A percentile compares a stretch with the other conserved stretches of the same genome.
Evolutionary conservation across 2,797 vertebrate genomes (phyloP).

Genomic region (Microcaecilia unicolor): DNA sequence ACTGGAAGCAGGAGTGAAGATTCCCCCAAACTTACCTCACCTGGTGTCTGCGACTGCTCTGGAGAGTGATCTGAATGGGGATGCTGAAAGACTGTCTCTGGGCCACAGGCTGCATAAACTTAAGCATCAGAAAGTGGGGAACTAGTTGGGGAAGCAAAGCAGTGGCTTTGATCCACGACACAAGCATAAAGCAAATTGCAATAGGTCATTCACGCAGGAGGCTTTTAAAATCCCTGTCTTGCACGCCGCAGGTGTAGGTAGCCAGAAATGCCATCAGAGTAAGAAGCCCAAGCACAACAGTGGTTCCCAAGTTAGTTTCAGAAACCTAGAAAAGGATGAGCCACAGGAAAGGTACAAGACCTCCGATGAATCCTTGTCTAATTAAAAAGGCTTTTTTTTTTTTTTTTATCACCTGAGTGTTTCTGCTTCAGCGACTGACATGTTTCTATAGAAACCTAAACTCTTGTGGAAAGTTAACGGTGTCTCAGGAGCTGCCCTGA

Average conservation of each 20-base stretch:
- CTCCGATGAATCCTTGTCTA: neutral
- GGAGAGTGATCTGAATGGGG: constrained; percentile 72
- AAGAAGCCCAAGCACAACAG: too few relatives aligned
- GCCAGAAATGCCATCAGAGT: too few relatives aligned
- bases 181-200: neutral
- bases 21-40: constrained; percentile 48
- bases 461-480: constrained; percentile 46
- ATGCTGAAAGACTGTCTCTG: constrained; percentile 61
- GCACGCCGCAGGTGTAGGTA: too few relatives aligned
- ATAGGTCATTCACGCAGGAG: neutral
- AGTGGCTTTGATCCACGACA: neutral
- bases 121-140: constrained; percentile 3
- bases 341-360: neutral
- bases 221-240: too few relatives aligned
- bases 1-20: neutral
- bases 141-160: neutral
- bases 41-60: constrained; percentile 50
- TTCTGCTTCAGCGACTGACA: constrained; percentile 3
- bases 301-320: neutral
- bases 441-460: constrained; percentile 67
- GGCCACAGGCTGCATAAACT: constrained; percentile 45
- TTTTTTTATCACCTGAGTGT: constrained; percentile 17
- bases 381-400: constrained; percentile 34
- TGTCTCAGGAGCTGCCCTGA: constrained; percentile 46
- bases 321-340: neutral